These are phyloP conservation scores for Jordanella pulchra DNA, from an alignment of 2,797 vertebrate species.

Conservation along the genomic window DNA sequence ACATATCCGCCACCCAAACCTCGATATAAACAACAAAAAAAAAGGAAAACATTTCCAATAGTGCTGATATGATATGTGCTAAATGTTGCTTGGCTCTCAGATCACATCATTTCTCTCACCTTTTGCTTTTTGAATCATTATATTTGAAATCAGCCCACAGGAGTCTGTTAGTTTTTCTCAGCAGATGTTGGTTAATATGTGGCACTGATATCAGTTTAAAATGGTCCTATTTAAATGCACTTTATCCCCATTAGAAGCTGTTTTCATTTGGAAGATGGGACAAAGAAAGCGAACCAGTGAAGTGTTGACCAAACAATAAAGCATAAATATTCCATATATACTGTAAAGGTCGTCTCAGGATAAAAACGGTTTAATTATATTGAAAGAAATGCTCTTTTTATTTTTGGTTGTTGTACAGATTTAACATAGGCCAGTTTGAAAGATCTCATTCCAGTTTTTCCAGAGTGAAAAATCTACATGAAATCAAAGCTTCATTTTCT, in stretches of 20 bases:
- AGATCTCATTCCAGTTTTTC: conserved; percentile 6
- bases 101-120: neutral
- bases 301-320: conserved; percentile 8
- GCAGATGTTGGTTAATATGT: conserved; percentile 6
- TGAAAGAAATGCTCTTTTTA: neutral
- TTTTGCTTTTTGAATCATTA: neutral
- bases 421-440: neutral
- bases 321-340: conserved; percentile 12
- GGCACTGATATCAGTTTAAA: conserved; percentile 3
- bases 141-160: neutral
- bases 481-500: no score
- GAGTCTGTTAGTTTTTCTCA: no score
- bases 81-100: neutral
- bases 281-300: neutral
- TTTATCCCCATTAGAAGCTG: conserved; percentile 31
- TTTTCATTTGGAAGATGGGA: conserved; percentile 2
- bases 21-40: neutral
- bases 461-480: neutral
- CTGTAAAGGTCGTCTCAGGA: conserved; percentile 45
- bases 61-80: neutral
- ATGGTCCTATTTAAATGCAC: conserved; percentile 45
- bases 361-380: conserved; percentile 1
- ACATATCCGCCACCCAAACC: neutral
- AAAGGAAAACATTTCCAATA: neutral
- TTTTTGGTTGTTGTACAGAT: neutral